These are phyloP conservation scores for Cordilura impudica DNA, from an alignment of 2,888 invertebrate genomes.

Conservation along the genomic window DNA sequence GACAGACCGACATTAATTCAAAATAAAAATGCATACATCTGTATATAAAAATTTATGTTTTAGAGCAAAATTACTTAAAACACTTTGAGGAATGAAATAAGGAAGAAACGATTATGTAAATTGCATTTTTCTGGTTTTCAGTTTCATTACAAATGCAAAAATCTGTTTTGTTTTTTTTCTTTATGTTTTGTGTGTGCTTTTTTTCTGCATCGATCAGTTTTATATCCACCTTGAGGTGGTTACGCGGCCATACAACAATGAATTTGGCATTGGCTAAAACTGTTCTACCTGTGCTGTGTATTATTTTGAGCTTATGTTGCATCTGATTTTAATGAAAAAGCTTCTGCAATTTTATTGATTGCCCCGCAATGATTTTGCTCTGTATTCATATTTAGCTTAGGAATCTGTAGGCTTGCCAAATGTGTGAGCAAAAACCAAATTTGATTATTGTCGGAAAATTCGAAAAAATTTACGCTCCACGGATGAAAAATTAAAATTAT, in stretches of 20 bases:
- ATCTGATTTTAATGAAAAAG: slow-evolving; percentile 53
- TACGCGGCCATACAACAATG: slow-evolving; percentile 12
- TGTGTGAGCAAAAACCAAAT: no score
- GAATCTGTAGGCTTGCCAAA: slow-evolving; percentile 30
- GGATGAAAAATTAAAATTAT: no score
- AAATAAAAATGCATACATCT: slow-evolving; percentile 15
- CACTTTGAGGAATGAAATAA: slow-evolving; percentile 55
- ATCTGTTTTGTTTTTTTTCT: slow-evolving; percentile 51
- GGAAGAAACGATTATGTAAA: slow-evolving; percentile 65
- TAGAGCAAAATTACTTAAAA: slow-evolving; percentile 23
- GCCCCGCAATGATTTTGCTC: slow-evolving; percentile 54
- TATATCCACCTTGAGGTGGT: slow-evolving; percentile 26
- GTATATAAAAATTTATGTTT: slow-evolving; percentile 32
- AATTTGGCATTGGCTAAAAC: slow-evolving; percentile 7
- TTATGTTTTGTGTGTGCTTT: neutral
- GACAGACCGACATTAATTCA: slow-evolving; percentile 34
- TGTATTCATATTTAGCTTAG: slow-evolving; percentile 14
- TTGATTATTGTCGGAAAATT: no score
- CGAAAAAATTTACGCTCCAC: no score
- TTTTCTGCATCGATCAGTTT: neutral
- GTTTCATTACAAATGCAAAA: slow-evolving; percentile 77
- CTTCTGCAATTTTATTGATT: slow-evolving; percentile 61
- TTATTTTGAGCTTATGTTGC: slow-evolving; percentile 27
- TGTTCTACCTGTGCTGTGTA: neutral
- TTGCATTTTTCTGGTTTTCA: slow-evolving; percentile 75